Percentiles rank a stretch among this genome's conserved stretches.
Conservation (phyloP, 1,140 invertebrate species). For the Lucilia sericata region DNA sequence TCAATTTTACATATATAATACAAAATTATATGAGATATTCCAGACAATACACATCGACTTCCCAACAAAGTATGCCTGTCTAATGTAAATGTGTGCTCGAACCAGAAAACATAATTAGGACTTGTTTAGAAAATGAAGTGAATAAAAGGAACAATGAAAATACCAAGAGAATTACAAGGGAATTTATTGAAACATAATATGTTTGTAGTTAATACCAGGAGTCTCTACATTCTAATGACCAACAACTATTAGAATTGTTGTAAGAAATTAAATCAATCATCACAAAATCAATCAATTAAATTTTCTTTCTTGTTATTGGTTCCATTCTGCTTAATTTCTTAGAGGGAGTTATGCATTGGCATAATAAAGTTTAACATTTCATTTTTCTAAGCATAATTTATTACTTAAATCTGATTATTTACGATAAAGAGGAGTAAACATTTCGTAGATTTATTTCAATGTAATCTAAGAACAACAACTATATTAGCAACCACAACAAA, state of each 20-base stretch:
- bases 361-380: neutral
- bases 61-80: no score
- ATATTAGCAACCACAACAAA: neutral
- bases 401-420: neutral
- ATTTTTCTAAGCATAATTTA: neutral
- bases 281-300: conserved; percentile 11
- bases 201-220: no score
- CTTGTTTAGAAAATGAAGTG: no score
- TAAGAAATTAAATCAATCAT: conserved; percentile 1
- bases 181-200: no score
- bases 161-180: no score
- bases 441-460: neutral
- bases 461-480: neutral
- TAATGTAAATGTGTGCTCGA: no score
- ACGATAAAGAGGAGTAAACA: neutral
- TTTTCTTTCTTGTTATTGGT: neutral
- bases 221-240: neutral
- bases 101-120: no score
- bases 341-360: neutral
- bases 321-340: neutral
- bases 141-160: no score
- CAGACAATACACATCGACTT: no score
- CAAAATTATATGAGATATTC: no score
- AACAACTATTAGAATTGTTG: neutral
- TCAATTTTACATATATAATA: no score